Conservation (phyloP, 1,140 invertebrate genomes). For the Euwallacea fornicatus region DNA sequence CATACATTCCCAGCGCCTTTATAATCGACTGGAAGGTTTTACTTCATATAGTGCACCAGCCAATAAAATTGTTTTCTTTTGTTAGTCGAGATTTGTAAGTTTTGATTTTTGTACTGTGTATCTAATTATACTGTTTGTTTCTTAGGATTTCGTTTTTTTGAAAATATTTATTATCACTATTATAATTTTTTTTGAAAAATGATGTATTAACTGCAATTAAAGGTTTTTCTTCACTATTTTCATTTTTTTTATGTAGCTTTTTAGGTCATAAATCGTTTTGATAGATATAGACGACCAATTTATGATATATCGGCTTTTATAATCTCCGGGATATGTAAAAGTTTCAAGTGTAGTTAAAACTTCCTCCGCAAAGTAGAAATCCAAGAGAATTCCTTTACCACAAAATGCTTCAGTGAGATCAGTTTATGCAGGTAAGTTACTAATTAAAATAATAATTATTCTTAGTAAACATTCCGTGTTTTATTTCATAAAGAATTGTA, state of each 20-base stretch:
- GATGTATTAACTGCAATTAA: constrained; percentile 26
- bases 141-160: background rate
- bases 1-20: constrained; percentile 48
- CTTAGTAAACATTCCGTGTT: too few species aligned
- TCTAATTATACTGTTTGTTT: background rate
- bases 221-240: constrained; percentile 12
- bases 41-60: background rate
- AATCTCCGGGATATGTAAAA: too few species aligned
- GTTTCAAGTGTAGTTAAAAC: too few species aligned
- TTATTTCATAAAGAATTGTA: too few species aligned
- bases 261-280: too few species aligned
- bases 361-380: too few species aligned
- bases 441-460: too few species aligned
- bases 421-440: too few species aligned
- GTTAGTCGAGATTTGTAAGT: constrained; percentile 25
- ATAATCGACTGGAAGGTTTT: constrained; percentile 35
- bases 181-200: constrained; percentile 9
- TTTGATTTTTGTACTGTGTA: constrained; percentile 22
- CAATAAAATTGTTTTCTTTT: constrained; percentile 10
- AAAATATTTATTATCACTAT: constrained; percentile 13
- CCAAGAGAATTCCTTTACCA: too few species aligned
- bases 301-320: too few species aligned
- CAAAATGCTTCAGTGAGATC: too few species aligned
- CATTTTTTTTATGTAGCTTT: background rate
- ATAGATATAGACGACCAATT: too few species aligned